Evolutionary conservation across 2,797 vertebrate species (phyloP).

Genomic region (Sarcoramphus papa): DNA sequence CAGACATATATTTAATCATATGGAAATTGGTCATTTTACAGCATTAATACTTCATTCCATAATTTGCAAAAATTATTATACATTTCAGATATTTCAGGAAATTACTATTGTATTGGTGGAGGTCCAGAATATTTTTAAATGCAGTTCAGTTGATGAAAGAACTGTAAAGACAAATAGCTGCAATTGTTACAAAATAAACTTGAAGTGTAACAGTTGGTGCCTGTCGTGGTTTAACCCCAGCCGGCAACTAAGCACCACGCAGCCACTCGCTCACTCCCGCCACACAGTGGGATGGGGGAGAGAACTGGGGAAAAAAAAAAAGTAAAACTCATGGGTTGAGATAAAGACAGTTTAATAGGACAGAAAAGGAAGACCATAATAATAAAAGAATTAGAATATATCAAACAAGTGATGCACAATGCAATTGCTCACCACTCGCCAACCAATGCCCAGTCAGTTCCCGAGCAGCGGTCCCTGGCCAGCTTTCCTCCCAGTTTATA

Average conservation of each 20-base stretch:
- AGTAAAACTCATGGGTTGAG: neutral
- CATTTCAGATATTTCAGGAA: neutral
- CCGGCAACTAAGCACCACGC: neutral
- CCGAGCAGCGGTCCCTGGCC: too few species aligned
- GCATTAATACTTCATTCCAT: neutral
- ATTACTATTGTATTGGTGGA: neutral
- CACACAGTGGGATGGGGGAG: neutral
- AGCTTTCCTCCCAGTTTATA: too few species aligned
- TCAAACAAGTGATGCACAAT: too few species aligned
- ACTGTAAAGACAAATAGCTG: neutral
- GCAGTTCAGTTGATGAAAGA: neutral
- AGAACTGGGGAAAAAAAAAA: neutral
- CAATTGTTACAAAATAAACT: neutral
- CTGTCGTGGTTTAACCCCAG: neutral
- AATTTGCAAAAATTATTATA: neutral
- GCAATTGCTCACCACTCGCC: too few species aligned
- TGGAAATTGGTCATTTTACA: constrained; percentile 2
- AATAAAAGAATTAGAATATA: too few species aligned
- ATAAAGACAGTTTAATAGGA: too few species aligned
- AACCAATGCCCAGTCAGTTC: too few species aligned
- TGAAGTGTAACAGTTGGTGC: neutral
- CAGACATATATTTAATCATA: neutral
- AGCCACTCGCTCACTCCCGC: neutral
- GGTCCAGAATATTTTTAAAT: neutral
- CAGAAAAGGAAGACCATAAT: too few species aligned